A percentile compares a stretch with the other conserved stretches of the same genome.
Conservation (phyloP, 2,797 vertebrate species). For the Lithobates sylvaticus region DNA sequence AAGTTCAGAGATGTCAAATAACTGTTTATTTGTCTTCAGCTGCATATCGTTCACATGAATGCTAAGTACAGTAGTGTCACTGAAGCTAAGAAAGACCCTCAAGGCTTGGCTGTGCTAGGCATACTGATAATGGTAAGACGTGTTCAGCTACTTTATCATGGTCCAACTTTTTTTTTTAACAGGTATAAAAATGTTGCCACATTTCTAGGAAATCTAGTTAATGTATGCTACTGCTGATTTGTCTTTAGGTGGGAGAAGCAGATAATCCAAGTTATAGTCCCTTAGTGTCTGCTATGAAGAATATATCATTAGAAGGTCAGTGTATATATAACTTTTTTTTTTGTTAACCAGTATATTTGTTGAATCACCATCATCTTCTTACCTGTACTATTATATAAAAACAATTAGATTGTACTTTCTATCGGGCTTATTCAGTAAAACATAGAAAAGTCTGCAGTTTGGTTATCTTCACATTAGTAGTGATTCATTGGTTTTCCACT, state of each 20-base stretch:
- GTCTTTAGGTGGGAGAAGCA: slow-evolving; percentile 77
- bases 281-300: slow-evolving; percentile 79
- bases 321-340: slow-evolving; percentile 9
- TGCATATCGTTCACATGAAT: slow-evolving; percentile 87
- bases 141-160: not conserved
- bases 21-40: slow-evolving; percentile 68
- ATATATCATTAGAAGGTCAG: slow-evolving; percentile 71
- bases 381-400: no score
- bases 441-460: no score
- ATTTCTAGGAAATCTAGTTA: not conserved
- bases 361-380: no score
- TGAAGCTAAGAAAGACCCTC: slow-evolving; percentile 78
- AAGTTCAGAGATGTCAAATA: not conserved
- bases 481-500: no score
- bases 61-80: slow-evolving; percentile 77
- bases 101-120: slow-evolving; percentile 83
- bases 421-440: no score
- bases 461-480: no score
- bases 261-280: slow-evolving; percentile 84
- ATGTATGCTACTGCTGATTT: not conserved
- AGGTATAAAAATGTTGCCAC: not conserved
- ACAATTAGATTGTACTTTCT: no score
- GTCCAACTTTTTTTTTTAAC: not conserved
- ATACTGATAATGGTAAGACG: slow-evolving; percentile 81
- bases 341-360: no score